These are phyloP conservation scores for Sander vitreus DNA, from an alignment of 2,113 vertebrate species.

Conservation along the genomic window DNA sequence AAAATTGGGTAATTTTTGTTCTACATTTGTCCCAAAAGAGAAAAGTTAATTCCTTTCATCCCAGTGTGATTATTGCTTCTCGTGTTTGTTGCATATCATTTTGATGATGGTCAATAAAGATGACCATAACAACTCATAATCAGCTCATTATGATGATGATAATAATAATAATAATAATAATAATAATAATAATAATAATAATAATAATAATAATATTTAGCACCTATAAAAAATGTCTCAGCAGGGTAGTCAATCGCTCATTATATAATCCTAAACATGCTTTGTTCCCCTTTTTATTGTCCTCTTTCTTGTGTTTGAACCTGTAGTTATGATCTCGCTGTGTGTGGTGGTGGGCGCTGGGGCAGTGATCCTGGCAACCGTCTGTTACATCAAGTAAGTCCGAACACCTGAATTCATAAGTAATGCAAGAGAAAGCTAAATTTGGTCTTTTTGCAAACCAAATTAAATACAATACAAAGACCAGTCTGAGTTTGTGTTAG, in stretches of 20 bases:
- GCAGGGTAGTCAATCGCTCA: background rate
- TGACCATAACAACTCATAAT: background rate
- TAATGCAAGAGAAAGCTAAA: background rate
- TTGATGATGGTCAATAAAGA: background rate
- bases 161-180: background rate
- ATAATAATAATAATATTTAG: background rate
- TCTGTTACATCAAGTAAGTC: constrained; percentile 92
- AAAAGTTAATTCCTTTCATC: background rate
- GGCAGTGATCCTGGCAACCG: constrained; percentile 82
- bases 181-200: background rate
- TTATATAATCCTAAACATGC: background rate
- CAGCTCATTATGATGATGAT: too few species aligned
- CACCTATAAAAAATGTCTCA: background rate
- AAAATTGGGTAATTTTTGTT: background rate
- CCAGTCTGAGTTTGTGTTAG: background rate
- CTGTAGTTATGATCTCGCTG: constrained; percentile 87
- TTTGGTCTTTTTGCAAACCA: background rate
- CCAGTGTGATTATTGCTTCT: background rate
- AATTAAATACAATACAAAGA: background rate
- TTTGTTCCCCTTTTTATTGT: background rate
- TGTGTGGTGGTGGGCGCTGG: constrained; percentile 84
- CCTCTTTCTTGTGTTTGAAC: background rate
- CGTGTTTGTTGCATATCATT: background rate
- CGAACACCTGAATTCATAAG: background rate
- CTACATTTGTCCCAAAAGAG: background rate